Evolutionary conservation across 64 coral and sea anemone genomes (phyloP), one percentile per base, ranked within the genome.

Genomic region (Hydrozoanthus tunicans): DNA sequence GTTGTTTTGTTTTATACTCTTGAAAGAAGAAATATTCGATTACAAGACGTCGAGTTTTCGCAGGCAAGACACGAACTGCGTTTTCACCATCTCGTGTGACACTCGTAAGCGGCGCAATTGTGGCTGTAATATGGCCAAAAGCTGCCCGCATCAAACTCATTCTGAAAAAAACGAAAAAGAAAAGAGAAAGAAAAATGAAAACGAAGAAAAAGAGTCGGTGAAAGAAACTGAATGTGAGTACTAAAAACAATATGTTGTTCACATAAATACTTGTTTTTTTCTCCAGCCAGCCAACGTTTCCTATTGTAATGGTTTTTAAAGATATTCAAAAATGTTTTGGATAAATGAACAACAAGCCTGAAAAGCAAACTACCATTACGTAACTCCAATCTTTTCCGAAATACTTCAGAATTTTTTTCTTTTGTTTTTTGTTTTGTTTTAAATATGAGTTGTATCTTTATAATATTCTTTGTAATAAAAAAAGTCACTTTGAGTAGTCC

Each of bases 181-280:
- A 51, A 88, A 88, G 26, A 75, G 84, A 43, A 88, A 88, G 84
- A 88, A 88, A 88, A 88, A 61, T 61, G 69, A 88, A 59, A 73
- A 17, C 11, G 84, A 88, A 32, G 84, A 88, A 70, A 73, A 88
- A 73, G 67, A 88, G 68, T 59, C 69, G 54, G 56, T 25, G 27
- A 69, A 88, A 73, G 69, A 88, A 88, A 88, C 8, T 5, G 69
- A 73, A 17, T 60, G 84, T 88, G 20, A 88, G 84, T 88, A 88
- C 55, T 88, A 23, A 3, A 59, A 61, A 14, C 24, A 9, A 9
- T 10, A 12, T 27, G 12, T 81, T n/a, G 2, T 51, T 77, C 14
- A 9, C 3, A 3, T 5, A n/a, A 20, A 6, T 51, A 43, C 26
- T 13, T 51, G 10, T 52, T 52, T 13, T 75, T 27, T 43, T 7